These are phyloP conservation scores for Eupsilia transversa DNA, from an alignment of 2,888 invertebrate genomes.

Conservation along the genomic window DNA sequence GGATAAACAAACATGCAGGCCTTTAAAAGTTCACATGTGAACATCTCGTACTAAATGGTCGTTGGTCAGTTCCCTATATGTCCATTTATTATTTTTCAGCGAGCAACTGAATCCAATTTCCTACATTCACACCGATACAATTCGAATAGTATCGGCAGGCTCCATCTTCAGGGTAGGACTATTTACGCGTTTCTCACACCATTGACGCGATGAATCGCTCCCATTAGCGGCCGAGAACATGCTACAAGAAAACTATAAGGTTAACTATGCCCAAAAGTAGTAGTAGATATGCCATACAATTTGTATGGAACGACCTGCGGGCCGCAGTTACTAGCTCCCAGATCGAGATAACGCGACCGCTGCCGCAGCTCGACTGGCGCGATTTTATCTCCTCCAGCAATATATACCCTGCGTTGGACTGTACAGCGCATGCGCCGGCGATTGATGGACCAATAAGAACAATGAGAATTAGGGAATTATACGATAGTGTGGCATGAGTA, in stretches of 20 bases:
- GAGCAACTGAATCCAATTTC: constrained; percentile 67
- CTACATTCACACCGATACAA: constrained; percentile 75
- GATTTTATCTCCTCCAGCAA: constrained; percentile 84
- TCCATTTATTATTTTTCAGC: constrained; percentile 60
- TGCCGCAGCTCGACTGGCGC: constrained; percentile 81
- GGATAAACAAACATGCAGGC: not conserved
- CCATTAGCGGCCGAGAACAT: constrained; percentile 85
- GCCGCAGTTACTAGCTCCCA: constrained; percentile 81
- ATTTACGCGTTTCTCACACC: constrained; percentile 81
- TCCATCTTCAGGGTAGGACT: constrained; percentile 71
- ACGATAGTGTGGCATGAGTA: constrained; percentile 62
- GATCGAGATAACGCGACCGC: constrained; percentile 86
- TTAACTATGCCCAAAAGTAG: constrained; percentile 90
- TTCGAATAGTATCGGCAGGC: constrained; percentile 74
- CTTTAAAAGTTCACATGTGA: constrained; percentile 30
- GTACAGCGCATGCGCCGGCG: constrained; percentile 79
- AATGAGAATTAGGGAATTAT: constrained; percentile 80
- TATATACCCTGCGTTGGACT: constrained; percentile 80
- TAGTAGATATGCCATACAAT: constrained; percentile 89
- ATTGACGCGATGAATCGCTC: constrained; percentile 84
- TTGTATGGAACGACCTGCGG: constrained; percentile 88
- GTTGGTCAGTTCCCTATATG: constrained; percentile 43
- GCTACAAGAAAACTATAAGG: constrained; percentile 87
- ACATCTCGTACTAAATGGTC: constrained; percentile 29
- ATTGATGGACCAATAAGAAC: constrained; percentile 88